Percentiles rank a stretch among this genome's conserved stretches.
Conservation (phyloP, 2,888 invertebrate genomes). For the Deladenus siricidicola region DNA sequence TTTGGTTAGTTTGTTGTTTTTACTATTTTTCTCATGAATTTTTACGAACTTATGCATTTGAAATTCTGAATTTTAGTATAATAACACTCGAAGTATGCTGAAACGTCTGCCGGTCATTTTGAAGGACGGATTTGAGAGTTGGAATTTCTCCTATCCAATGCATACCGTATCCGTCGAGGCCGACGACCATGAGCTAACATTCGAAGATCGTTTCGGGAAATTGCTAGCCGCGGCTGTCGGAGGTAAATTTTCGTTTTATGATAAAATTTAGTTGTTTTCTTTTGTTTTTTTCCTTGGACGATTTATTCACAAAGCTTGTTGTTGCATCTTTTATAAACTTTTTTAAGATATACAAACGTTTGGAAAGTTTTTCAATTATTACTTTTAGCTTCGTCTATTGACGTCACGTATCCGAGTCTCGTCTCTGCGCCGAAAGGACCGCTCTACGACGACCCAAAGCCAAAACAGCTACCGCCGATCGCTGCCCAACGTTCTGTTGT, state of each 20-base stretch:
- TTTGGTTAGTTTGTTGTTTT: background rate
- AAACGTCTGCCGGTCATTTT: slow-evolving; percentile 33
- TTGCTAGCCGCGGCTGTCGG: background rate
- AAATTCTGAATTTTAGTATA: slow-evolving; percentile 12
- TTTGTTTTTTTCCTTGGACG: background rate
- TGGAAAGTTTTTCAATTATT: background rate
- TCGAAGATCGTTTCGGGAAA: background rate
- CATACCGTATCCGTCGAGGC: background rate
- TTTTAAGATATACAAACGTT: background rate
- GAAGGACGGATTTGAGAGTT: slow-evolving; percentile 42
- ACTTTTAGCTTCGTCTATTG: background rate
- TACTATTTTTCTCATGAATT: background rate
- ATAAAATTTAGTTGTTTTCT: too few relatives aligned
- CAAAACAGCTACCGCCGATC: background rate
- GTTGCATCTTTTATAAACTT: background rate
- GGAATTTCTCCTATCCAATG: slow-evolving; percentile 16
- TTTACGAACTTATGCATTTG: background rate
- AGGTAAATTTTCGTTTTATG: too few relatives aligned
- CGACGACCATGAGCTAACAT: background rate
- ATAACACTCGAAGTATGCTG: slow-evolving; percentile 14
- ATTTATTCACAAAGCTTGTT: background rate
- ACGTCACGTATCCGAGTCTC: background rate
- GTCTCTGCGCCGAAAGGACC: background rate
- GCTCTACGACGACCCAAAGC: background rate
- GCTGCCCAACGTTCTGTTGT: background rate